phyloP scores from a whole-genome alignment of 2,113 vertebrate genomes.

The Tor tambroides region DNA sequence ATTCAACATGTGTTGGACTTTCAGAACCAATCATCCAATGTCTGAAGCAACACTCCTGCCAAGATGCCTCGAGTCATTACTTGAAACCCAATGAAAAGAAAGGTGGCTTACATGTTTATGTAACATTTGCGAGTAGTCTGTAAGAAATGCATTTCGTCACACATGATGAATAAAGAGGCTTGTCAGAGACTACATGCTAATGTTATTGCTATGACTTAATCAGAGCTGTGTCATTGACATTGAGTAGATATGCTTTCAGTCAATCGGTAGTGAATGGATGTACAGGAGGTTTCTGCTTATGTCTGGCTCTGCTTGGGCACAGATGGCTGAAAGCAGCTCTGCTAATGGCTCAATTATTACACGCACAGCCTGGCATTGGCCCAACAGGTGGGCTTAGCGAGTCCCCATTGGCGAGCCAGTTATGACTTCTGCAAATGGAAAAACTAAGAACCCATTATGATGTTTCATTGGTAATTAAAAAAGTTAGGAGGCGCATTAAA shows the following conservation, averaged over 20 bases:
- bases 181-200: slow-evolving; percentile 17
- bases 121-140: slow-evolving; percentile 3
- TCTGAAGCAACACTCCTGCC: slow-evolving; percentile 48
- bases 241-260: slow-evolving; percentile 20
- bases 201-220: slow-evolving; percentile 9
- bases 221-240: neutral
- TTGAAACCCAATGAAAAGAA: slow-evolving; percentile 25
- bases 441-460: slow-evolving; percentile 44
- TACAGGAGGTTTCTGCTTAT: neutral
- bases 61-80: slow-evolving; percentile 45
- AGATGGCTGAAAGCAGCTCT: slow-evolving; percentile 36
- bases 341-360: slow-evolving; percentile 46
- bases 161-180: slow-evolving; percentile 3
- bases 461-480: slow-evolving; percentile 53
- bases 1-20: slow-evolving; percentile 41
- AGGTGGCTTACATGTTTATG: slow-evolving; percentile 15
- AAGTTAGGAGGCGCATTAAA: slow-evolving; percentile 36
- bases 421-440: slow-evolving; percentile 41
- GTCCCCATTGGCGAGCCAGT: slow-evolving; percentile 36
- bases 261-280: neutral
- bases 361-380: slow-evolving; percentile 13
- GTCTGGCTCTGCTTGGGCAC: slow-evolving; percentile 19
- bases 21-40: slow-evolving; percentile 49
- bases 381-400: slow-evolving; percentile 47
- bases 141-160: slow-evolving; percentile 49